These are phyloP conservation scores for Leptinotarsa undecemlineata DNA, from an alignment of 1,140 invertebrate genomes.

Conservation along the genomic window DNA sequence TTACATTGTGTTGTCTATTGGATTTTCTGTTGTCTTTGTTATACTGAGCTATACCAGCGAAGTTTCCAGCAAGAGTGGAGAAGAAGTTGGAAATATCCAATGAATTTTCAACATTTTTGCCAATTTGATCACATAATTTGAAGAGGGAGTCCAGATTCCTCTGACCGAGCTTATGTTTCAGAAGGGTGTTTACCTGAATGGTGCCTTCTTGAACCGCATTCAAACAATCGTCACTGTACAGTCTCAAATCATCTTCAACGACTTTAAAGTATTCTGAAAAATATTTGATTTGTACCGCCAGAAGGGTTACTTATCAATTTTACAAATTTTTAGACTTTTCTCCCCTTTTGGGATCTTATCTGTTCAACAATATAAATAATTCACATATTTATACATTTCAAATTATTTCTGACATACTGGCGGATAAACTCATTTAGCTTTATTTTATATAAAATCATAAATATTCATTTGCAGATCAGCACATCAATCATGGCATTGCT, in stretches of 20 bases:
- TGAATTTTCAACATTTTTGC: conserved; percentile 62
- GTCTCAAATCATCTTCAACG: conserved; percentile 69
- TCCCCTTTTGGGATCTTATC: too few relatives aligned
- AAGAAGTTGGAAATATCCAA: conserved; percentile 82
- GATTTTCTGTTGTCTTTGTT: conserved; percentile 86
- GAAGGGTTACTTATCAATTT: too few relatives aligned
- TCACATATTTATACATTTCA: too few relatives aligned
- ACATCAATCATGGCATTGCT: too few relatives aligned
- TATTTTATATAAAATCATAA: too few relatives aligned
- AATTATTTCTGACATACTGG: too few relatives aligned
- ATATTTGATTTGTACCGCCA: background rate
- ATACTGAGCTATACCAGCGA: conserved; percentile 87
- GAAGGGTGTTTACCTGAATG: conserved; percentile 65
- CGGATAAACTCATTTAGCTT: too few relatives aligned
- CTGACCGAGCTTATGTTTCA: conserved; percentile 65
- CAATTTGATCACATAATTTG: conserved; percentile 76
- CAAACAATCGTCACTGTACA: conserved; percentile 67
- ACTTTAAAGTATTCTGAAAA: conserved; percentile 76
- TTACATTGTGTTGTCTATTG: conserved; percentile 70
- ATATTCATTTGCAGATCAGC: too few relatives aligned
- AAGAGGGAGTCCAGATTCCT: conserved; percentile 69
- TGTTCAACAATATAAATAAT: too few relatives aligned
- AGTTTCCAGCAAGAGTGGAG: conserved; percentile 79
- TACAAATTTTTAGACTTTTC: too few relatives aligned
- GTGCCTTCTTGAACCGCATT: conserved; percentile 67